A percentile compares a stretch with the other conserved stretches of the same genome.
Evolutionary conservation across 2,888 invertebrate species (phyloP).

Genomic region (Callosobruchus maculatus): DNA sequence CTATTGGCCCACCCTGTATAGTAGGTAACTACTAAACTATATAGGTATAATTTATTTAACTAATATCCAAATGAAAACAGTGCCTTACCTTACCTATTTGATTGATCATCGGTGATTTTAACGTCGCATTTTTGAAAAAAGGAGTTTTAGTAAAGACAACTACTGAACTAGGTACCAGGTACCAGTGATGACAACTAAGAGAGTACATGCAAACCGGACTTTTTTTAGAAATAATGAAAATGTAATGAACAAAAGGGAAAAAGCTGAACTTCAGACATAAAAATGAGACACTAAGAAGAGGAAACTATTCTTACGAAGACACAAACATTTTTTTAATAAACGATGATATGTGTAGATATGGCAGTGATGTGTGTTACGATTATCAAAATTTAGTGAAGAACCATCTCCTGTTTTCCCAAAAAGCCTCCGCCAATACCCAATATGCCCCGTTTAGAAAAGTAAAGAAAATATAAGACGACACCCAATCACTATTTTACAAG

Average conservation of each 20-base stretch:
- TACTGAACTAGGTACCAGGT: too few species aligned
- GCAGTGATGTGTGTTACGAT: conserved; percentile 23
- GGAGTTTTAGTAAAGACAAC: neutral
- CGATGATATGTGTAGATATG: conserved; percentile 12
- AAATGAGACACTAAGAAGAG: neutral
- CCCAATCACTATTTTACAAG: neutral
- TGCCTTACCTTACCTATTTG: neutral
- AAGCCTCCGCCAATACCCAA: neutral
- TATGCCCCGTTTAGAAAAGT: neutral
- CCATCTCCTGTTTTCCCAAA: neutral
- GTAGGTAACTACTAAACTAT: neutral
- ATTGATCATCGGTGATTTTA: neutral
- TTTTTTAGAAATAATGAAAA: neutral
- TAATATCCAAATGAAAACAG: neutral
- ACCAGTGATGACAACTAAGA: conserved; percentile 4
- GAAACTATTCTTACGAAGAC: neutral
- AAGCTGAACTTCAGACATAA: neutral
- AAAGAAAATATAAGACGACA: neutral
- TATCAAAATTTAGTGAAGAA: conserved; percentile 11
- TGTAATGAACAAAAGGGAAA: neutral
- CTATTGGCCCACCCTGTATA: too few species aligned
- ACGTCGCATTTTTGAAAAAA: neutral
- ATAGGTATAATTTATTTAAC: neutral
- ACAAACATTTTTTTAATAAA: neutral
- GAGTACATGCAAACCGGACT: neutral